Percentiles rank a stretch among this genome's conserved stretches.
Evolutionary conservation across 2,888 invertebrate species (phyloP).

Genomic region (Ramazzottius varieornatus): DNA sequence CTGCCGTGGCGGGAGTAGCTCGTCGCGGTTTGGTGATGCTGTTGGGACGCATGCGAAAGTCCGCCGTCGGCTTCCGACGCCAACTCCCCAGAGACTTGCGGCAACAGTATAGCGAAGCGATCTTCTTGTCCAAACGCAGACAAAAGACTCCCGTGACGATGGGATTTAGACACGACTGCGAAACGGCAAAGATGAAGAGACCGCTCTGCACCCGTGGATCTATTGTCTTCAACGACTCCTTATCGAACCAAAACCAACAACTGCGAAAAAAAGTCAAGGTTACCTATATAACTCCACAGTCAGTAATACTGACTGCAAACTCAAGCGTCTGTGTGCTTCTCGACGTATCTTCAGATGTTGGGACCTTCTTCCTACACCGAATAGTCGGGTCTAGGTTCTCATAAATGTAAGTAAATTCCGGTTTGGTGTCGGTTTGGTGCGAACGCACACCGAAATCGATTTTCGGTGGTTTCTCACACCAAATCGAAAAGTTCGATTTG

Average conservation of each 20-base stretch:
- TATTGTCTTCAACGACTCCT: conserved; percentile 37
- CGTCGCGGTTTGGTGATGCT: too few species aligned
- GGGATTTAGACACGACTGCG: conserved; percentile 86
- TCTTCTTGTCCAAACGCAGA: not conserved
- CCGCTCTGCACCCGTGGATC: conserved; percentile 53
- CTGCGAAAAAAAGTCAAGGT: not conserved
- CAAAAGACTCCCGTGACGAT: conserved; percentile 67
- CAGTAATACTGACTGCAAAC: too few species aligned
- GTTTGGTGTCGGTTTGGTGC: too few species aligned
- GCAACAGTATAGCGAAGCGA: not conserved
- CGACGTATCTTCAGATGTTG: too few species aligned
- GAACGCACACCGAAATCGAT: too few species aligned
- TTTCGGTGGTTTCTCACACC: too few species aligned
- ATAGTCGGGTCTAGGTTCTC: too few species aligned
- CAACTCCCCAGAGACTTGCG: not conserved
- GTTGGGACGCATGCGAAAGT: not conserved
- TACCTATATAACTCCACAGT: too few species aligned
- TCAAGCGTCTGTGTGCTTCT: too few species aligned
- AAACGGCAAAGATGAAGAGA: conserved; percentile 74
- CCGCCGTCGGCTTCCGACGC: not conserved
- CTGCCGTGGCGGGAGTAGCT: not conserved
- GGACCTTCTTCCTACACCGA: too few species aligned
- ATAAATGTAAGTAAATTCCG: too few species aligned
- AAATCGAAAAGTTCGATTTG: too few species aligned
- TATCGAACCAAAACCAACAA: conserved; percentile 52